Evolutionary conservation across 2,797 vertebrate genomes (phyloP).

Genomic region (Pelodytes ibericus): DNA sequence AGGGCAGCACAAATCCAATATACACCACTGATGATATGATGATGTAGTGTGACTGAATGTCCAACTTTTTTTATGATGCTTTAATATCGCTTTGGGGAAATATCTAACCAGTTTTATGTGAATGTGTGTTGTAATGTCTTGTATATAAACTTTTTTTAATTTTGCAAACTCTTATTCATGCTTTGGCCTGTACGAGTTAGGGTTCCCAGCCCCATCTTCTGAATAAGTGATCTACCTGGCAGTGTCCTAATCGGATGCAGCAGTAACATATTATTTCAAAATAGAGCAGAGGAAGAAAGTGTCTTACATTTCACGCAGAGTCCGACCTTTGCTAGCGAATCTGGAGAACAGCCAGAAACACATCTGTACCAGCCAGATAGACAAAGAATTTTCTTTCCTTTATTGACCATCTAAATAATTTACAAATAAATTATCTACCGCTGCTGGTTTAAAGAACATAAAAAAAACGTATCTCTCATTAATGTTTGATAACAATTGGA

Average conservation of each 20-base stretch:
- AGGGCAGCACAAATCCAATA: too few relatives aligned
- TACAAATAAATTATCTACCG: conserved; percentile 36
- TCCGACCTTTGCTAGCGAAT: not conserved
- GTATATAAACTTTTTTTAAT: too few relatives aligned
- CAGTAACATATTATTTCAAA: not conserved
- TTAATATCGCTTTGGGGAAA: too few relatives aligned
- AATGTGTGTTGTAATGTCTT: too few relatives aligned
- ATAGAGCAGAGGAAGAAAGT: not conserved
- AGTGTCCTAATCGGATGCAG: not conserved
- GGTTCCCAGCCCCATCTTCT: too few relatives aligned
- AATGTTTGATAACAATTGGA: conserved; percentile 32
- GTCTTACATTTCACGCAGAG: not conserved
- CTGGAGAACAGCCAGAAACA: not conserved
- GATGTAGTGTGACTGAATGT: too few relatives aligned
- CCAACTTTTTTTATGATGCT: too few relatives aligned
- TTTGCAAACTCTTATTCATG: too few relatives aligned
- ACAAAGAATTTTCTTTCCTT: conserved; percentile 39
- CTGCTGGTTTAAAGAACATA: conserved; percentile 34
- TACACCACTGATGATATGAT: too few relatives aligned
- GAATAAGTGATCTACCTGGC: not conserved
- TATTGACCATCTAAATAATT: conserved; percentile 51
- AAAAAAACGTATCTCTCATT: conserved; percentile 26
- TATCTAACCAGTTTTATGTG: too few relatives aligned
- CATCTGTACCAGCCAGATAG: conserved; percentile 27
- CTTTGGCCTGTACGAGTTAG: too few relatives aligned